These are phyloP conservation scores for Urocitellus parryii DNA, from an alignment of 2,113 vertebrate species.

Conservation along the genomic window DNA sequence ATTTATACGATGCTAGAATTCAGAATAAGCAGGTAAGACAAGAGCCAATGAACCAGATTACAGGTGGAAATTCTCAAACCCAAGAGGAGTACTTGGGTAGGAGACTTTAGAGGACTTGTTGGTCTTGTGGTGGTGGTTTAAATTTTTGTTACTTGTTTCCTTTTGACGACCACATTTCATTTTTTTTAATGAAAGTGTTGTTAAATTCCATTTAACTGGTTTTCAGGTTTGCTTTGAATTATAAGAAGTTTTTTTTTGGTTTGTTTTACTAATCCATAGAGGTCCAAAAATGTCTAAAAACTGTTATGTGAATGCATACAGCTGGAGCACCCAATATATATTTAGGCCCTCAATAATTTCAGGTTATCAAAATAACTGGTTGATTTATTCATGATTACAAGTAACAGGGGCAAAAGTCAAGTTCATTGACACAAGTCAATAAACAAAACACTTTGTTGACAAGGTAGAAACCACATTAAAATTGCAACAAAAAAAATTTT, in stretches of 20 bases:
- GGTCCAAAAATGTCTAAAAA: background rate
- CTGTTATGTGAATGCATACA: background rate
- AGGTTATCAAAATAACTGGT: background rate
- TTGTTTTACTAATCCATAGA: conserved; percentile 4
- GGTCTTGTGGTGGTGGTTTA: background rate
- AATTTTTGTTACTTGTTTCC: background rate
- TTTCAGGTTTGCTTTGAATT: conserved; percentile 29
- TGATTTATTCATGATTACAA: conserved; percentile 4
- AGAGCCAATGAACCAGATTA: background rate
- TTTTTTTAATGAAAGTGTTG: conserved; percentile 20
- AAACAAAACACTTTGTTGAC: background rate
- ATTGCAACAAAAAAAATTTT: background rate
- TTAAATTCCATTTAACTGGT: conserved; percentile 3
- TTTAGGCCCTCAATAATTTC: background rate
- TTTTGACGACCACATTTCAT: background rate
- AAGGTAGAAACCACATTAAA: background rate
- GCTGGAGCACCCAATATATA: background rate
- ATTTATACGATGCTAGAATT: background rate
- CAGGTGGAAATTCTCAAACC: conserved; percentile 25
- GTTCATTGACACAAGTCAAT: background rate
- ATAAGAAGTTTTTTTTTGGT: background rate
- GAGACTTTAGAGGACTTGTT: background rate
- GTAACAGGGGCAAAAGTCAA: conserved; percentile 23
- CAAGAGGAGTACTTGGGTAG: background rate
- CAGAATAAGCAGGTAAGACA: background rate